Conservation (phyloP, 2,113 vertebrate genomes). For the Mesembrinibis cayennensis region DNA sequence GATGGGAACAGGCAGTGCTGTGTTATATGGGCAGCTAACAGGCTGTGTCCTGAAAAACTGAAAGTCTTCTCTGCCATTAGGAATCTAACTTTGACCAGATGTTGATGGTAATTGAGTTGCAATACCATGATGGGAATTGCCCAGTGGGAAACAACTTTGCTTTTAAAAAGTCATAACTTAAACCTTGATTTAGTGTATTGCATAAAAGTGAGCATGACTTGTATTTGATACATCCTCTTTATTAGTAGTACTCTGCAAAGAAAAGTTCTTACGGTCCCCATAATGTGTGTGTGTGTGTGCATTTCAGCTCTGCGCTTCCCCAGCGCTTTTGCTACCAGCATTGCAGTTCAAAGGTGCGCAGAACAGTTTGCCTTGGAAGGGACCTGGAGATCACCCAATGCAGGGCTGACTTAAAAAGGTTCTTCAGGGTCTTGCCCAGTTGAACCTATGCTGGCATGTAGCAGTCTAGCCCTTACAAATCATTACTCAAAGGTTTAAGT, state of each 20-base stretch:
- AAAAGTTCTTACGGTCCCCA: background rate
- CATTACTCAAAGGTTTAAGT: background rate
- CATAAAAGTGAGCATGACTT: background rate
- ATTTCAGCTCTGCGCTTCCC: background rate
- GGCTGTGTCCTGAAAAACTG: background rate
- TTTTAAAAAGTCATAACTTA: background rate
- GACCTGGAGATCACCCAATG: background rate
- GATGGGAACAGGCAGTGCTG: background rate
- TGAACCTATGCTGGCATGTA: background rate
- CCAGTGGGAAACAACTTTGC: background rate
- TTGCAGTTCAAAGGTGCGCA: background rate
- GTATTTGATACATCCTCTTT: background rate
- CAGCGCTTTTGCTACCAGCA: background rate
- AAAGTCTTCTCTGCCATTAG: background rate
- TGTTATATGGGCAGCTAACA: background rate
- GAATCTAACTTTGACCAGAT: background rate
- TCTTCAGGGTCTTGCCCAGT: background rate
- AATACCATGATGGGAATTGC: background rate
- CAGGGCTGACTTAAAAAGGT: background rate
- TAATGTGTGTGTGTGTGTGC: accelerated
- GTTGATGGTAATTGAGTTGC: background rate
- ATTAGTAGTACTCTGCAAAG: background rate
- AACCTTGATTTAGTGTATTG: background rate
- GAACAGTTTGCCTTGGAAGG: background rate
- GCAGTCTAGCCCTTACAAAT: background rate